Evolutionary conservation across 1,140 invertebrate genomes (phyloP), one percentile per base, ranked within the genome.

Genomic region (Saccostrea cuccullata): DNA sequence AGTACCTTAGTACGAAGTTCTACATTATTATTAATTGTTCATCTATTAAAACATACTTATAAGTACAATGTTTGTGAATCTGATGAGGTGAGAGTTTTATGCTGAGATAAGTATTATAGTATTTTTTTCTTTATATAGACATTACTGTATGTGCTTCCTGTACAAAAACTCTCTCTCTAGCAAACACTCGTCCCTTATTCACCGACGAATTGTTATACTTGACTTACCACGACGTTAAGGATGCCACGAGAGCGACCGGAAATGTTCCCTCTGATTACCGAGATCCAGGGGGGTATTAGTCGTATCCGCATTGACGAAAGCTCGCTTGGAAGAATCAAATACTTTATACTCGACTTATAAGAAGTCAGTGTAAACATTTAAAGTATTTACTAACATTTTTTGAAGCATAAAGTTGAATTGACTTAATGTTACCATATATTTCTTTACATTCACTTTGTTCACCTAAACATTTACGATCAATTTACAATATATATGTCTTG

Each of bases 121-220:
- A 67, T n/a, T n/a, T 77, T 9, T 77, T 15, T 15, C 70, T 26
- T 73, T 77, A 77, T 77, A 77, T 77, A 77, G 70, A 36, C 70
- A 77, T 77, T 26, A 11, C 70, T 30, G 12, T 30, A 30, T 26
- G 15, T 77, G 70, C 70, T 77, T 77, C 70, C 70, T 77, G 70
- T 77, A 77, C 15, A 77, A 11, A 30, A 30, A 23, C 30, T 36
- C 30, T 36, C 30, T 26, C 67, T 77, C 26, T 30, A 9, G 26
- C 70, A 77, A 77, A 77, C 70, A 30, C 70, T 77, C 26, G 23
- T 30, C 70, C 26, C 11, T 77, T 77, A 77, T 77, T 30, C 70
- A 77, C 26, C 23, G 70, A 26, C 15, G 70, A 77, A 77, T 77
- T 77, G 70, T 77, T 36, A 77, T 26, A 77, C 70, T 77, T 77